Conservation (phyloP, 2,113 vertebrate genomes). For the Triplophysa siluroides region DNA sequence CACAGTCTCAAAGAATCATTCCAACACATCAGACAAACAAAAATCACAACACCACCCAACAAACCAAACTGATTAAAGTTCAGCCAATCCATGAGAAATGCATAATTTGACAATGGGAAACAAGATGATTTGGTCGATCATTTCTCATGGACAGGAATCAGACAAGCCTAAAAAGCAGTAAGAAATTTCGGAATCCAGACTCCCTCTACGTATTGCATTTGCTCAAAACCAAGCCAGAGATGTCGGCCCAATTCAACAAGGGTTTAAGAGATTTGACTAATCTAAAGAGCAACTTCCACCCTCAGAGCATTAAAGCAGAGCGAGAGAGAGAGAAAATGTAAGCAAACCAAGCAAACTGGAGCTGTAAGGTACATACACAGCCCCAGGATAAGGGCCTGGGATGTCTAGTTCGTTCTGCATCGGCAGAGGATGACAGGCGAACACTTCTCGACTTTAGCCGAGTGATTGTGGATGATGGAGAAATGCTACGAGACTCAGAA, state of each 20-base stretch:
- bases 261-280: conserved; percentile 17
- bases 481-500: conserved; percentile 53
- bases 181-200: conserved; percentile 34
- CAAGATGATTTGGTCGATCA: conserved; percentile 24
- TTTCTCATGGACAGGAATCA: conserved; percentile 49
- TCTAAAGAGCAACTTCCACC: conserved; percentile 34
- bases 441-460: conserved; percentile 66
- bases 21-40: not conserved
- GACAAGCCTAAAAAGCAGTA: conserved; percentile 42
- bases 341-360: conserved; percentile 37
- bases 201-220: not conserved
- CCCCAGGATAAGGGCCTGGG: conserved; percentile 93
- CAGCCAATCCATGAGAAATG: conserved; percentile 22
- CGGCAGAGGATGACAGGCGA: conserved; percentile 64
- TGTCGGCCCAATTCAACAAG: not conserved
- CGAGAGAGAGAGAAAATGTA: conserved; percentile 35
- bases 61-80: conserved; percentile 27
- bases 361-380: conserved; percentile 85
- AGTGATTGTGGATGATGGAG: conserved; percentile 79
- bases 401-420: conserved; percentile 75
- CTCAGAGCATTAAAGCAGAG: conserved; percentile 39
- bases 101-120: conserved; percentile 27
- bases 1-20: conserved; percentile 6
- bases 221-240: not conserved
- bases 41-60: conserved; percentile 30